Evolutionary conservation across 2,888 invertebrate genomes (phyloP).

Genomic region (Aphodius granarius): DNA sequence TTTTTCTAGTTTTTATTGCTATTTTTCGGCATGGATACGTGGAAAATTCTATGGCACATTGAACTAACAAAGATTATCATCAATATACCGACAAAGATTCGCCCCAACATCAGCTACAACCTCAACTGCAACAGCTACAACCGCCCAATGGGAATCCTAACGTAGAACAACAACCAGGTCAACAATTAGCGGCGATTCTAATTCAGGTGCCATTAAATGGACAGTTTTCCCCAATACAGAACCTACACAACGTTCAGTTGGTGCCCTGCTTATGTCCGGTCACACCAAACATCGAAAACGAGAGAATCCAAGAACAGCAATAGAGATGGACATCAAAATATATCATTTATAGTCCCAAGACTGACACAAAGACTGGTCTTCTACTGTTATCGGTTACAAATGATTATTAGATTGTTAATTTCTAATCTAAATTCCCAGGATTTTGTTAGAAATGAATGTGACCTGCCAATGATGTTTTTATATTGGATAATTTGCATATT

Average conservation of each 20-base stretch:
- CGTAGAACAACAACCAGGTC: slow-evolving; percentile 40
- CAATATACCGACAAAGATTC: slow-evolving; percentile 37
- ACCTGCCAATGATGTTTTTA: no score
- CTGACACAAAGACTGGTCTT: not conserved
- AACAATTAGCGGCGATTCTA: slow-evolving; percentile 60
- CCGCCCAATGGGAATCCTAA: slow-evolving; percentile 30
- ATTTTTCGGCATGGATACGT: no score
- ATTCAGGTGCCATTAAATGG: slow-evolving; percentile 61
- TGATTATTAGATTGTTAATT: not conserved
- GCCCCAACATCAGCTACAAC: slow-evolving; percentile 45
- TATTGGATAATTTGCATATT: no score
- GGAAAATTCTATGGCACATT: no score
- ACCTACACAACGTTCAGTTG: slow-evolving; percentile 64
- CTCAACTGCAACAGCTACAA: slow-evolving; percentile 19
- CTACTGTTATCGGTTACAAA: not conserved
- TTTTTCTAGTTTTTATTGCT: no score
- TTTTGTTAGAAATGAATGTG: no score
- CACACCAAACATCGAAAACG: slow-evolving; percentile 60
- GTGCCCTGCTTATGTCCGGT: slow-evolving; percentile 70
- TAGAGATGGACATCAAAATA: slow-evolving; percentile 2
- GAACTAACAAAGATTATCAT: no score
- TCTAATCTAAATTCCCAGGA: no score
- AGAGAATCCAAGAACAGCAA: slow-evolving; percentile 48
- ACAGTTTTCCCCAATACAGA: slow-evolving; percentile 57
- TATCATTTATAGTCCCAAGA: not conserved